These are phyloP conservation scores for Deroplatys truncata DNA, from an alignment of 2,888 invertebrate genomes.

Conservation along the genomic window DNA sequence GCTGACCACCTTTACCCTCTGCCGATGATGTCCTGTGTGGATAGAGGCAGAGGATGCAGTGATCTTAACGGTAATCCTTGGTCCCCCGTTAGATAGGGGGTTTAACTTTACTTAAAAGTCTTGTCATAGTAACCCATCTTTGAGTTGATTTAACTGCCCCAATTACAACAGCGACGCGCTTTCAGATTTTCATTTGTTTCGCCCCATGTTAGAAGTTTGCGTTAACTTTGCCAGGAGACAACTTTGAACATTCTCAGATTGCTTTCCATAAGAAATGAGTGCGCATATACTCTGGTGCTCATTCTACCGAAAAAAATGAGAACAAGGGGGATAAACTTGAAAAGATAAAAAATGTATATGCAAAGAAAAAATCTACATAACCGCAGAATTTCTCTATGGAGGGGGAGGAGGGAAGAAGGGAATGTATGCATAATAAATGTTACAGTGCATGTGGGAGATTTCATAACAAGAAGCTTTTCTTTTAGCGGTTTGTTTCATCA, in stretches of 20 bases:
- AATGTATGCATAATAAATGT: neutral
- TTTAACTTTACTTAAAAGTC: too few relatives aligned
- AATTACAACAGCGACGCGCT: too few relatives aligned
- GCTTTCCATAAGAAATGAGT: neutral
- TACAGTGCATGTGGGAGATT: neutral
- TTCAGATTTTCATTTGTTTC: neutral
- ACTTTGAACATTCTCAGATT: neutral
- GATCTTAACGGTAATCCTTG: too few relatives aligned
- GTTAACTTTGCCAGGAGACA: neutral
- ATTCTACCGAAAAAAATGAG: neutral
- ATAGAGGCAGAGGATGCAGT: too few relatives aligned
- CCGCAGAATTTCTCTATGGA: neutral
- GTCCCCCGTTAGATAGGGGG: too few relatives aligned
- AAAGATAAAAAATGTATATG: neutral
- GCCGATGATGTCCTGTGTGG: too few relatives aligned
- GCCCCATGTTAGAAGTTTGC: neutral
- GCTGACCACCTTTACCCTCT: too few relatives aligned
- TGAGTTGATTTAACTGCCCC: too few relatives aligned
- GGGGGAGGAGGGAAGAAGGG: too few relatives aligned
- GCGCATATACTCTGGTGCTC: neutral
- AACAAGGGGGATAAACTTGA: neutral
- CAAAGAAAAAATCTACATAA: neutral
- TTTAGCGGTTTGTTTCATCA: neutral
- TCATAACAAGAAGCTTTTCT: neutral
- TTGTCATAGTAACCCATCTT: too few relatives aligned